A percentile compares a stretch with the other conserved stretches of the same genome.
Conservation (phyloP, 2,888 invertebrate genomes). For the Parasteatoda lunata region DNA sequence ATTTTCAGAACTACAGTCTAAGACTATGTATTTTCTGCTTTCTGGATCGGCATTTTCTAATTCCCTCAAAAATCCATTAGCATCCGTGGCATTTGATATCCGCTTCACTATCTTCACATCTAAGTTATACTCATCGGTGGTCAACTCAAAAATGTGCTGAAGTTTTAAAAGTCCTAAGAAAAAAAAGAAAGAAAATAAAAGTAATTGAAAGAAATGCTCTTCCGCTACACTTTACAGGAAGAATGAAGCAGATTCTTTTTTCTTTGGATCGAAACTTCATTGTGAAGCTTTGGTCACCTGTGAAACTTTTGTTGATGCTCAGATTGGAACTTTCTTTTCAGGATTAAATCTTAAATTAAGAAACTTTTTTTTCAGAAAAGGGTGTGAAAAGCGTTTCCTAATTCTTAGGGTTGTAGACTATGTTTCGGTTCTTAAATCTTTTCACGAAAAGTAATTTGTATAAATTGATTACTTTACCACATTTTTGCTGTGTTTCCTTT, state of each 20-base stretch:
- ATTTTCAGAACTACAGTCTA: constrained; percentile 92
- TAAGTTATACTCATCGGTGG: constrained; percentile 88
- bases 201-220: neutral
- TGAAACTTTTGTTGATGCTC: constrained; percentile 22
- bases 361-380: constrained; percentile 1
- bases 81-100: constrained; percentile 89
- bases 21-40: constrained; percentile 71
- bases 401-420: neutral
- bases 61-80: constrained; percentile 87
- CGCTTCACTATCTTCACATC: constrained; percentile 84
- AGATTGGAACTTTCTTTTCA: constrained; percentile 6
- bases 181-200: neutral
- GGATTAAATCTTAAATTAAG: constrained; percentile 29
- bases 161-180: constrained; percentile 87
- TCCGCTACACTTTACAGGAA: neutral
- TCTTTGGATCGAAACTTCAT: constrained; percentile 24
- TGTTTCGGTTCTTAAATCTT: neutral
- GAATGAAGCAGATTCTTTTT: constrained; percentile 5
- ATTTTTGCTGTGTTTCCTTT: no score
- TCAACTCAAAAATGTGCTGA: constrained; percentile 93
- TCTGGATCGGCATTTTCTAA: constrained; percentile 79
- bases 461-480: neutral
- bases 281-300: constrained; percentile 15
- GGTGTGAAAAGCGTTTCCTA: neutral
- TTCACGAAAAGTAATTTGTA: neutral